phyloP scores from a whole-genome alignment of 2,113 vertebrate species.

The Thamnophis sirtalis region DNA sequence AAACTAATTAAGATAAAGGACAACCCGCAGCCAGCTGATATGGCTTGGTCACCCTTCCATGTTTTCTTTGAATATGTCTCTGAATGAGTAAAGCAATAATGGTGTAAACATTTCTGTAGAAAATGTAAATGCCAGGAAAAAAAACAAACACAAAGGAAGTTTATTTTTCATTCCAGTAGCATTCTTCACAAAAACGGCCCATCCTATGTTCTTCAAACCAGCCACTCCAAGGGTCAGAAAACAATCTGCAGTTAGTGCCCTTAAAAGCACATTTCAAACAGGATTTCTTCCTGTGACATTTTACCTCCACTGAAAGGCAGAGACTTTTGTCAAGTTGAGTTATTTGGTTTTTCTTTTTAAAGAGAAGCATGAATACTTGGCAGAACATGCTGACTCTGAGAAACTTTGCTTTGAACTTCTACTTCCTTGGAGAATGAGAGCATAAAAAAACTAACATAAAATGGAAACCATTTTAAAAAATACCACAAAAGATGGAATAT shows the following conservation, averaged over 20 bases:
- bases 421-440: conserved; percentile 11
- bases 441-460: conserved; percentile 14
- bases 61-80: neutral
- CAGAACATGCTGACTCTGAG: conserved; percentile 26
- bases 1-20: neutral
- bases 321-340: conserved; percentile 1
- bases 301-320: neutral
- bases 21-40: neutral
- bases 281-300: conserved; percentile 2
- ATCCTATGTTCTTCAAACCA: neutral
- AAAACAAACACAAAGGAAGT: neutral
- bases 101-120: neutral
- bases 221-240: neutral
- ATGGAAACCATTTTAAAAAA: neutral
- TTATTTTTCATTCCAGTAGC: neutral
- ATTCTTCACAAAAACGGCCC: neutral
- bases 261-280: neutral
- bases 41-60: neutral
- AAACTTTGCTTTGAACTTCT: conserved; percentile 19
- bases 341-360: conserved; percentile 12
- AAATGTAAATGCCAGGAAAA: neutral
- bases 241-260: neutral
- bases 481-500: neutral
- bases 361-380: conserved; percentile 4
- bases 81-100: neutral